These are phyloP conservation scores for Amniataba percoides DNA, from an alignment of 2,797 vertebrate genomes.

Conservation along the genomic window DNA sequence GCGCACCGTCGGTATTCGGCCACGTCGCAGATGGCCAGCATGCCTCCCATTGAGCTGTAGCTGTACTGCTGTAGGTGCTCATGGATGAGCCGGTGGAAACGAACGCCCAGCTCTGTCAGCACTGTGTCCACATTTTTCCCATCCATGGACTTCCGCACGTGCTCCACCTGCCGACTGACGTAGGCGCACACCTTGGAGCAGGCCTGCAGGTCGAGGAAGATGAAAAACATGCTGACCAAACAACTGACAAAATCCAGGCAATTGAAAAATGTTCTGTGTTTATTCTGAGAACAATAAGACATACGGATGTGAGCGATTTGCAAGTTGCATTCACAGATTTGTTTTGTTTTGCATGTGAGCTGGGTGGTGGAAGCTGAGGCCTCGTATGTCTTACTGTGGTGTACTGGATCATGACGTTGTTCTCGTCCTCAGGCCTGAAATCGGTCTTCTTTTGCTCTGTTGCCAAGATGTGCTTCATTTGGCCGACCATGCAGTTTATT, in stretches of 20 bases:
- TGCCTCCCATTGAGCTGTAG: conserved; percentile 99
- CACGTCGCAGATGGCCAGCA: conserved; percentile 99
- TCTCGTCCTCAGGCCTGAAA: conserved; percentile 98
- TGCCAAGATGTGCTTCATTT: conserved; percentile 97
- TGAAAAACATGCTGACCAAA: neutral
- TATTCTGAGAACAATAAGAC: neutral
- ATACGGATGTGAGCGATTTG: neutral
- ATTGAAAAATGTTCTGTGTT: neutral
- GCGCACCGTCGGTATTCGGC: conserved; percentile 97
- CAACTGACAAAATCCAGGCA: neutral
- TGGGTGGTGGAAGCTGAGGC: neutral
- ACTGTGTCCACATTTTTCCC: conserved; percentile 99
- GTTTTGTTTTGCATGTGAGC: conserved; percentile 40
- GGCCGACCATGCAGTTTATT: conserved; percentile 98
- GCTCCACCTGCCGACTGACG: conserved; percentile 96
- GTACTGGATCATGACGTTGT: conserved; percentile 98
- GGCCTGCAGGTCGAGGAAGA: conserved; percentile 84
- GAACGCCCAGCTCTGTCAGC: conserved; percentile 95
- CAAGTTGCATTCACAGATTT: conserved; percentile 16
- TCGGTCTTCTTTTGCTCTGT: conserved; percentile 99
- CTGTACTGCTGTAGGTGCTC: conserved; percentile 98
- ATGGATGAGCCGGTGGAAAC: conserved; percentile 97
- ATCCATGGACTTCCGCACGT: conserved; percentile 97
- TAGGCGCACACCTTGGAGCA: conserved; percentile 97
- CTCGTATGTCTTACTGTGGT: conserved; percentile 89